Evolutionary conservation across 2,113 vertebrate genomes (phyloP).

Genomic region (Uria aalge): DNA sequence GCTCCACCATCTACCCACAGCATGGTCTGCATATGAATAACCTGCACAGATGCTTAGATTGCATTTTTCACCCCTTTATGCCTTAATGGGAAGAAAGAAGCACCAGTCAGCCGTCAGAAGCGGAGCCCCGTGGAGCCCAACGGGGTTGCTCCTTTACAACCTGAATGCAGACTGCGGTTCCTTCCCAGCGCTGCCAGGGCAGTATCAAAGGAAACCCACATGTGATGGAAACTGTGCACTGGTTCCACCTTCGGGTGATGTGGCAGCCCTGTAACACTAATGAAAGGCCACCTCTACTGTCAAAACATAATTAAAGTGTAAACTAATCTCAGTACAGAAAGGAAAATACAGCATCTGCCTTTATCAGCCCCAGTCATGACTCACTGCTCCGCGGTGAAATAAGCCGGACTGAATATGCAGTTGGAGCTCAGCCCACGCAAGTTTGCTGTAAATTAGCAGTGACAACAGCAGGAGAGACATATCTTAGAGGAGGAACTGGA

Average conservation of each 20-base stretch:
- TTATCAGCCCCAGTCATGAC: slow-evolving; percentile 43
- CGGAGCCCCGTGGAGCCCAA: accelerated
- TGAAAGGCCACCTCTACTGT: slow-evolving; percentile 33
- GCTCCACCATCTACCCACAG: not conserved
- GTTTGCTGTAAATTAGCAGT: not conserved
- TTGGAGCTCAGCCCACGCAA: not conserved
- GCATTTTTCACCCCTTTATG: not conserved
- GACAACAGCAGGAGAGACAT: not conserved
- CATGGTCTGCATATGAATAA: not conserved
- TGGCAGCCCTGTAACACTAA: not conserved
- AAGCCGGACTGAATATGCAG: not conserved
- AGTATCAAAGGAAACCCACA: slow-evolving; percentile 32
- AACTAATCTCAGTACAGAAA: slow-evolving; percentile 3
- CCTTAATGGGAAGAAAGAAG: not conserved
- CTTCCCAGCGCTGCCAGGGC: not conserved
- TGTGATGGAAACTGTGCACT: not conserved
- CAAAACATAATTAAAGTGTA: slow-evolving; percentile 61
- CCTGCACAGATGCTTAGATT: not conserved
- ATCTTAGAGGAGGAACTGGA: not conserved
- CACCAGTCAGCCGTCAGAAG: not conserved
- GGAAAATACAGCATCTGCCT: slow-evolving; percentile 30
- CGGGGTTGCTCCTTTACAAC: not conserved
- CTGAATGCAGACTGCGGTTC: not conserved
- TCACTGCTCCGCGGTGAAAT: not conserved
- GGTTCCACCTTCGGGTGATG: not conserved